Percentiles rank a stretch among this genome's conserved stretches.
phyloP scores from a whole-genome alignment of 2,797 vertebrate genomes.

The Orestias chungarensis region DNA sequence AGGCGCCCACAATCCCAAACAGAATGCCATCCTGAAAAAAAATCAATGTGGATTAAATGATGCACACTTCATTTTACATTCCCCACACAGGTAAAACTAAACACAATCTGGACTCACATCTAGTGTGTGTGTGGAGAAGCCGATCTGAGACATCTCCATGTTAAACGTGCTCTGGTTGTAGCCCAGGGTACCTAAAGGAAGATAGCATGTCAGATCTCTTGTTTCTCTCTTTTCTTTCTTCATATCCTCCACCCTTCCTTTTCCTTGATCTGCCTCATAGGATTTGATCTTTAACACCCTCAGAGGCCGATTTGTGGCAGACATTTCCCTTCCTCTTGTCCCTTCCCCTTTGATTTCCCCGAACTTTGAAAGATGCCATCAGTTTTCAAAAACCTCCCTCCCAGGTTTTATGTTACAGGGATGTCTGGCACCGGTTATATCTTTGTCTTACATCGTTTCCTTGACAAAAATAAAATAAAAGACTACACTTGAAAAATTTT shows the following conservation, averaged over 20 bases:
- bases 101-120: conserved; percentile 77
- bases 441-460: not conserved
- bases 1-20: conserved; percentile 94
- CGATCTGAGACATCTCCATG: conserved; percentile 97
- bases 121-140: conserved; percentile 89
- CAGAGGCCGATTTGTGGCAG: conserved; percentile 43
- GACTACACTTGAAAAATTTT: not conserved
- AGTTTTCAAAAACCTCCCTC: conserved; percentile 40
- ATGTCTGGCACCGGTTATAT: not conserved
- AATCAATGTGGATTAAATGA: conserved; percentile 6
- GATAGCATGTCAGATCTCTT: conserved; percentile 31
- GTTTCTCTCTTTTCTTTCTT: conserved; percentile 11
- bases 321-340: conserved; percentile 43
- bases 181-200: conserved; percentile 84
- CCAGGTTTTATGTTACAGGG: conserved; percentile 26
- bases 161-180: conserved; percentile 93
- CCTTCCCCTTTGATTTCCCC: conserved; percentile 54
- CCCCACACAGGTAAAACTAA: not conserved
- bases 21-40: conserved; percentile 88
- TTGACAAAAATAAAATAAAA: too few relatives aligned
- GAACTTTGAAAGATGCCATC: conserved; percentile 44
- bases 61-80: not conserved
- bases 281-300: conserved; percentile 28
- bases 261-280: conserved; percentile 52
- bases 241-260: conserved; percentile 54